A percentile compares a stretch with the other conserved stretches of the same genome.
phyloP scores from a whole-genome alignment of 1,140 invertebrate species.

The Alviniconcha marisindica region DNA sequence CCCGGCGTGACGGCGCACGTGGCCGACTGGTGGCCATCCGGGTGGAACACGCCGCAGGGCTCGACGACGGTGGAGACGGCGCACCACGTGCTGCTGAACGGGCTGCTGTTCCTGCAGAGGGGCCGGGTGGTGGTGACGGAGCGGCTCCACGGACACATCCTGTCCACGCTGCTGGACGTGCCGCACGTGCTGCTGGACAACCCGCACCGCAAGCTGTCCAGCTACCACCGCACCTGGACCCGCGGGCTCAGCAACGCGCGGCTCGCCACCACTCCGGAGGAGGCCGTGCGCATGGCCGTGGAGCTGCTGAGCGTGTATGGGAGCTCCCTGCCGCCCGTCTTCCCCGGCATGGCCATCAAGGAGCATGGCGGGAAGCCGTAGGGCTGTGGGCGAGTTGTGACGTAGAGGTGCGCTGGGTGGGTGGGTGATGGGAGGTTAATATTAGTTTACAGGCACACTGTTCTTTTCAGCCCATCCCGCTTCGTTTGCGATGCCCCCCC shows the following conservation, averaged over 20 bases:
- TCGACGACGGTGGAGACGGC: slow-evolving; percentile 12
- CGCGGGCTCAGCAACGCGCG: slow-evolving; percentile 30
- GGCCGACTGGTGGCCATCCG: slow-evolving; percentile 10
- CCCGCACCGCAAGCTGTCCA: slow-evolving; percentile 42
- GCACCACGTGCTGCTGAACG: not conserved
- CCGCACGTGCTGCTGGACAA: slow-evolving; percentile 54
- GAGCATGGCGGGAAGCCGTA: no score
- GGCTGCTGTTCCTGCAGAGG: slow-evolving; percentile 45
- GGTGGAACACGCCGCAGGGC: slow-evolving; percentile 12
- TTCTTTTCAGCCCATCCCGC: no score
- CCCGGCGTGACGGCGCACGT: not conserved
- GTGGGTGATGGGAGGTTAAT: no score
- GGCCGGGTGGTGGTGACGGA: slow-evolving; percentile 52
- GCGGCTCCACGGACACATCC: slow-evolving; percentile 54
- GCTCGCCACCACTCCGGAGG: not conserved
- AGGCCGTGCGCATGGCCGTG: slow-evolving; percentile 32
- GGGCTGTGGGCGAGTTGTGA: no score
- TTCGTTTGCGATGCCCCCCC: no score
- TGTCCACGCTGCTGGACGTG: slow-evolving; percentile 48
- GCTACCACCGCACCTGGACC: slow-evolving; percentile 48
- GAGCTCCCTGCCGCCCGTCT: slow-evolving; percentile 27
- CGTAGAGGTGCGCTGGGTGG: no score
- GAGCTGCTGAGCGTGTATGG: slow-evolving; percentile 34
- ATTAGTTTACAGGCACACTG: no score
- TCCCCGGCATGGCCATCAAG: no score